Base-by-base conservation (phyloP, 2,797 vertebrate genomes). In the Cirrhinus mrigala region DNA sequence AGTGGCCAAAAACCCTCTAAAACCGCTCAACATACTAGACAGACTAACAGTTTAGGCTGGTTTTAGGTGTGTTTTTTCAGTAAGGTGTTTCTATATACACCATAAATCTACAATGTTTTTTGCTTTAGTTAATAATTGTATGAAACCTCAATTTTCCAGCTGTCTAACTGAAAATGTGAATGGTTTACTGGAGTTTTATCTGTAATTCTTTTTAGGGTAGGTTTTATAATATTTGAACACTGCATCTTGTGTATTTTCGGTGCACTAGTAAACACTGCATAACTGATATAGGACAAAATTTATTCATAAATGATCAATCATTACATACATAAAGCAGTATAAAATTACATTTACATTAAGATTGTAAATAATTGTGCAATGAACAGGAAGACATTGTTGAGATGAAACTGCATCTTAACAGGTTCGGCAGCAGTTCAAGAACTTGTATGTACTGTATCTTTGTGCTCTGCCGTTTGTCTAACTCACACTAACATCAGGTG, bases 301-400 rank as follows among this genome's bases (percentile, higher is more conserved):
- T 92, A 92, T 94, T 94, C 87, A 92, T 89, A 92, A 95, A 94
- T 91, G 91, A 90, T 94, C 94, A 92, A 92, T 91, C 92, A 93
- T 92, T 88, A 91, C 92, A 95, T 88, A 91, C 92, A 95, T 93
- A 94, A 89, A 92, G 88, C 88, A 92, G 91, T 87, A 88, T 86
- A 94, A 89, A 92, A 94, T 91, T 91, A 74, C 68, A 90, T 90
- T 89, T 89, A 93, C 90, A 90, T 92, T 91, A 92, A 91, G 92
- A 92, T 87, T 90, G 91, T 91, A 89, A 91, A 91, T 92, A 92
- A 91, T 70, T 95, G 94, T 95, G 94, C 93, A 95, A 94, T 86
- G 80, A 91, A 90, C 91, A 91, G 84, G 86, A 89, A 80, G 79
- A 75, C 66, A 37, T 71, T 64, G 87, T 78, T 81, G 76, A 77